Evolutionary conservation across 2,888 invertebrate species (phyloP), one percentile per base, ranked within the genome.

Genomic region (Quadroppia sp.): DNA sequence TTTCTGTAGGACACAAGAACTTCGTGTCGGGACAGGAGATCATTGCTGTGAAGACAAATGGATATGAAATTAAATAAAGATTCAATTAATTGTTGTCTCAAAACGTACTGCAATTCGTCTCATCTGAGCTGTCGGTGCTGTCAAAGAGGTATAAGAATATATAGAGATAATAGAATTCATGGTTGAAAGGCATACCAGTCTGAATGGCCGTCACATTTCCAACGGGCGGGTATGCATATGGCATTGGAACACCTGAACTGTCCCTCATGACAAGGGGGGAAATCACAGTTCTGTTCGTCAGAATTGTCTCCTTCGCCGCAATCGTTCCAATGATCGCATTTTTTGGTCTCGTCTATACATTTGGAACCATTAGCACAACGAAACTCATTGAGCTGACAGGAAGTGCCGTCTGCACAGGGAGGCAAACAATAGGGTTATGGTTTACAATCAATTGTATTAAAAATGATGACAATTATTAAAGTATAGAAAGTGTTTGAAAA

Each of bases 241-340:
- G 91, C 90, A 84, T 95, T 95, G 78, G 89, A 88, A 84, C 96
- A 96, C 48, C 94, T 88, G 84, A 95, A 96, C 84, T 96, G 95
- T 1, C 91, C 91, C 79, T 89, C 89, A 81, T 91, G 90, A 82
- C 94, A 95, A 0, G 90, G 87, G 0, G 92, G 92, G 82, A 94
- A 94, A 83, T 89, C 91, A 86, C 95, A 95, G 78, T 88, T 88
- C 77, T 88, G 87, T 83, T 95, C 95, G 81, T 95, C 95, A 1
- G 92, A 91, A 82, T 90, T 91, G 83, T 94, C 93, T 2, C 77
- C 77, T 83, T 94, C 93, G 1, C 76, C 77, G 81, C 94, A 94
- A 83, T 94, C 94, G 82, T 92, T 90, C 81, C 88, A 89, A 83
- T 94, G 92, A 84, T 94, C 92, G 82, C 94, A 94, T 81, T 89